Evolutionary conservation across 2,797 vertebrate genomes (phyloP).

Genomic region (Tokudaia muenninki): DNA sequence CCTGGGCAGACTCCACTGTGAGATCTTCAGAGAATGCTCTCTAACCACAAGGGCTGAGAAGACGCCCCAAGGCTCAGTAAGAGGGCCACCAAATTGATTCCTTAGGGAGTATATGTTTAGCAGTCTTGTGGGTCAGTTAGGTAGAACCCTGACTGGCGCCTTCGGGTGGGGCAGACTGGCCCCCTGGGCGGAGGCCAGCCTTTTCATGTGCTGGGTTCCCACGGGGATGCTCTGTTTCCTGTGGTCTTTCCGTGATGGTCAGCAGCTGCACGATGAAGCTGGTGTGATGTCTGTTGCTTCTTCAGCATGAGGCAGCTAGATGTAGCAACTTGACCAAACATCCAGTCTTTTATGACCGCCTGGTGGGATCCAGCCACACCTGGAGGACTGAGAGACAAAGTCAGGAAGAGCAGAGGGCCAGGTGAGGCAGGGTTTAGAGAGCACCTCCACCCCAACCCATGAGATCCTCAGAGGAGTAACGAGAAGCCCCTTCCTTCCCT

Average conservation of each 20-base stretch:
- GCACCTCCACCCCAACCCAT: background rate
- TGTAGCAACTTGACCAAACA: slow-evolving; percentile 64
- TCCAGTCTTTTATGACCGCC: slow-evolving; percentile 51
- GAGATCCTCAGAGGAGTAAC: background rate
- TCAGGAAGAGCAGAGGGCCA: background rate
- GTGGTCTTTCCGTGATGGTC: slow-evolving; percentile 60
- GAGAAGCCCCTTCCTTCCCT: background rate
- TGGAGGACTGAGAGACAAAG: slow-evolving; percentile 7
- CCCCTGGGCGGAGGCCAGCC: slow-evolving; percentile 24
- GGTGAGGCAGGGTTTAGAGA: background rate
- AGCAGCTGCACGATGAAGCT: slow-evolving; percentile 69
- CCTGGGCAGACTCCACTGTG: background rate
- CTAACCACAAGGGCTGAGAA: slow-evolving; percentile 46
- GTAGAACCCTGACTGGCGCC: background rate
- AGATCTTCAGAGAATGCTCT: background rate
- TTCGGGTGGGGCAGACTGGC: slow-evolving; percentile 58
- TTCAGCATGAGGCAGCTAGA: slow-evolving; percentile 49
- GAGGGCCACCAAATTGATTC: background rate
- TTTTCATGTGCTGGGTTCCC: slow-evolving; percentile 37
- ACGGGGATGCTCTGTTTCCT: slow-evolving; percentile 49
- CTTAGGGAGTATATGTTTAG: background rate
- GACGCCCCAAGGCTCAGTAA: background rate
- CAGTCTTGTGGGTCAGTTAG: background rate
- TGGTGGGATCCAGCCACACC: slow-evolving; percentile 19
- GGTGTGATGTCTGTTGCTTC: slow-evolving; percentile 40